Percentiles rank a stretch among this genome's conserved stretches.
These are phyloP conservation scores for Drosophila nr. perissopoda DNA, from an alignment of 2,888 invertebrate species.

Conservation along the genomic window DNA sequence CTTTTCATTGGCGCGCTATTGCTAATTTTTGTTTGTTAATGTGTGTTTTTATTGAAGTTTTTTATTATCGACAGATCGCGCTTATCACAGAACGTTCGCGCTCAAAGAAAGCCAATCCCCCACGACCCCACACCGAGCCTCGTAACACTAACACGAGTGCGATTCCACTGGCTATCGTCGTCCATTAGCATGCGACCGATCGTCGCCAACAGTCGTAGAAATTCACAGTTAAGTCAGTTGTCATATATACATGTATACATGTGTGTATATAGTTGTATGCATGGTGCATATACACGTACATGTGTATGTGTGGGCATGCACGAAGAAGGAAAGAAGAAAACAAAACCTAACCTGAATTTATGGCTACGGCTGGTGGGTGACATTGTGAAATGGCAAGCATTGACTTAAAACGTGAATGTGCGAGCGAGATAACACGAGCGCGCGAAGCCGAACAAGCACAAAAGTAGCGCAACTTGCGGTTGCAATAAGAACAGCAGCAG, in stretches of 20 bases:
- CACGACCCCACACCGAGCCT: background rate
- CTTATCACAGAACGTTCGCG: slow-evolving; percentile 57
- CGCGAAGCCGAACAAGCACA: slow-evolving; percentile 76
- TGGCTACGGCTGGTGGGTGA: slow-evolving; percentile 58
- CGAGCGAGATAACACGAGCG: slow-evolving; percentile 32
- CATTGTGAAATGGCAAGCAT: slow-evolving; percentile 63
- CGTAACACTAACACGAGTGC: background rate
- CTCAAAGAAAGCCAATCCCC: slow-evolving; percentile 8
- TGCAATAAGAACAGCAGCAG: slow-evolving; percentile 43
- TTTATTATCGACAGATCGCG: slow-evolving; percentile 66
- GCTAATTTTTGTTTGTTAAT: slow-evolving; percentile 68
- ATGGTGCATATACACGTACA: background rate
- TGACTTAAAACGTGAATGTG: slow-evolving; percentile 25
- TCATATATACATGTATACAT: slow-evolving; percentile 13
- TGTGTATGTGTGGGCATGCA: slow-evolving; percentile 1
- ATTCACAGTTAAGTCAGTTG: slow-evolving; percentile 69
- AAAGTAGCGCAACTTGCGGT: slow-evolving; percentile 77
- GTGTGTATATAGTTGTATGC: background rate
- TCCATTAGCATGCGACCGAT: slow-evolving; percentile 51
- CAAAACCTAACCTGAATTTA: slow-evolving; percentile 66
- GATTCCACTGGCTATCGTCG: slow-evolving; percentile 34
- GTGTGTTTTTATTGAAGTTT: slow-evolving; percentile 62
- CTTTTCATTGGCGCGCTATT: slow-evolving; percentile 60
- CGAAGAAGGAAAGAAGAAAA: slow-evolving; percentile 50
- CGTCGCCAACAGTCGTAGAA: slow-evolving; percentile 47